Evolutionary conservation across 2,888 invertebrate species (phyloP), one percentile per base, ranked within the genome.

Genomic region (Mycalesis mineus): DNA sequence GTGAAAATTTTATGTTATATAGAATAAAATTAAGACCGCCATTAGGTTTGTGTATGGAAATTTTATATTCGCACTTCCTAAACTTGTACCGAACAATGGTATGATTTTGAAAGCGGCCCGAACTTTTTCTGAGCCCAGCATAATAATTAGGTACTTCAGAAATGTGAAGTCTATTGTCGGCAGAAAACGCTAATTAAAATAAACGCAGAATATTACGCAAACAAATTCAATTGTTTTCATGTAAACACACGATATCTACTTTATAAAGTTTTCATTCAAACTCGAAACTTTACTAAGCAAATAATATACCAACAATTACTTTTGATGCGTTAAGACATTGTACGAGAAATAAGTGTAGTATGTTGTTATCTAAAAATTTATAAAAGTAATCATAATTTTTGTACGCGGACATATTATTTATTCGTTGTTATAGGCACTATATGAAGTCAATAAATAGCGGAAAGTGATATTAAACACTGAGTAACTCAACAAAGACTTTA

Each of bases 31-130:
- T 42, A 44, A 42, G 13, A 8, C 13, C 7, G 33, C 29, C 37
- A 52, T 53, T 53, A 53, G n/a, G 14, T 48, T 28, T 58, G 36
- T 58, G 31, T 53, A 54, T 40, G 37, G 29, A 54, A 14, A 41
- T 40, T 57, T 45, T 37, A 22, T 28, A 60, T 57, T 61, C 57
- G 36, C 40, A 58, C 42, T 53, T 56, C 41, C 51, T 51, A 49
- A 60, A 60, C 56, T 64, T 61, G 51, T 54, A 14, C 50, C 40
- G 55, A 65, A 63, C 66, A 66, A 66, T 63, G 54, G 60, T 55
- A 52, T 56, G 50, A 63, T 63, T 61, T 63, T 57, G 55, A 63
- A 55, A 57, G 60, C 58, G 59, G 57, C 40, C 40, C 48, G 59
- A 60, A 63, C 49, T 61, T 64, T 60, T 62, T 60, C 58, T 56